Base-by-base conservation (phyloP, 2,113 vertebrate species). In the Tursiops truncatus region DNA sequence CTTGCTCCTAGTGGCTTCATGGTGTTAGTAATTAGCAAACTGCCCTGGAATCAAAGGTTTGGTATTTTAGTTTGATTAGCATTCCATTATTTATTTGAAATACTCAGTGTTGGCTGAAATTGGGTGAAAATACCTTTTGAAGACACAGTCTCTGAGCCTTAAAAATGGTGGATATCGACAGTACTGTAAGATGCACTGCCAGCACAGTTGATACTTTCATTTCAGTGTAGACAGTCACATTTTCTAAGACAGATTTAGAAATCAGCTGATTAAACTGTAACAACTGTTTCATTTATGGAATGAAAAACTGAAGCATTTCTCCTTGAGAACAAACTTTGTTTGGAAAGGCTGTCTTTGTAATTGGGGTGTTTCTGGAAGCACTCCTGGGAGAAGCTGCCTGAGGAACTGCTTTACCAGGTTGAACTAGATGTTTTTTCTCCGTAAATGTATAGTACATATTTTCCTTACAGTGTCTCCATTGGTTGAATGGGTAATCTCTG, bases 161-260 rank as follows among this genome's bases (percentile, higher is more conserved):
- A 98, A 97, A 73, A 96, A 79, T 89, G 98, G 98, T 97, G 92
- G 95, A 90, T 77, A 94, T 20, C 0, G 71, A 98, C 89, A 96
- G 97, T 97, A 97, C 97, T 97, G 96, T 98, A 98, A 89, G 96
- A 98, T 95, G 96, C 97, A 97, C 97, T 97, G 97, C 98, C 98
- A 98, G 98, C 98, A 97, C 97, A 97, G 36, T 2, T 33, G 84
- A 68, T 94, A 26, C 41, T 97, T 98, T 97, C 97, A 96, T 97
- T 97, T 97, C 94, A 74, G 70, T 93, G 80, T 44, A 63, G 96
- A 94, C 7, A 62, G 63, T 58, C 44, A 53, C 85, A 89, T 98
- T 98, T 98, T 95, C 93, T 97, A 98, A 95, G 85, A 63, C 84
- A 73, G 83, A 96, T 77, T 77, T 74, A 91, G 97, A 91, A 94